Conservation (phyloP, 2,888 invertebrate species). For the Drosophila cognata region DNA sequence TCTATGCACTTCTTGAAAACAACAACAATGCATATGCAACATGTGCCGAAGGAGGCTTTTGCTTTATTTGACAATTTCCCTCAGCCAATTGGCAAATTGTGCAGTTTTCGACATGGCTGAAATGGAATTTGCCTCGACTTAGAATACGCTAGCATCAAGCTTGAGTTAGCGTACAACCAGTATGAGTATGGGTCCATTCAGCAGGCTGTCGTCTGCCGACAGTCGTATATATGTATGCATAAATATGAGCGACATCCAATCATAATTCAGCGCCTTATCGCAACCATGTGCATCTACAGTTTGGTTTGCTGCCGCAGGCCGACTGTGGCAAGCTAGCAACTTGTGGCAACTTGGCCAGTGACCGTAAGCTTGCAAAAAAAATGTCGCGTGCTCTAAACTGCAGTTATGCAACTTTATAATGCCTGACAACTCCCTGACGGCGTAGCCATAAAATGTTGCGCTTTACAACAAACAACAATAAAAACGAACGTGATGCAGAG, state of each 20-base stretch:
- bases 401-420: conserved; percentile 79
- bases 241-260: conserved; percentile 70
- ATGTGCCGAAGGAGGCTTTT: not conserved
- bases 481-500: conserved; percentile 22
- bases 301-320: conserved; percentile 45
- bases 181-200: conserved; percentile 10
- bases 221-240: conserved; percentile 40
- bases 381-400: conserved; percentile 80
- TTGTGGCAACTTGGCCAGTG: conserved; percentile 45
- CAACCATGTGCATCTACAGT: conserved; percentile 68
- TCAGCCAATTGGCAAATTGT: conserved; percentile 50
- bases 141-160: conserved; percentile 6
- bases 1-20: not conserved
- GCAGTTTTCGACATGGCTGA: conserved; percentile 13
- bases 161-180: conserved; percentile 5
- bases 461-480: conserved; percentile 63
- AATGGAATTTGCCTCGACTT: conserved; percentile 18
- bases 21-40: not conserved
- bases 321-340: conserved; percentile 27
- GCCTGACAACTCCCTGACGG: conserved; percentile 73
- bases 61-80: conserved; percentile 2
- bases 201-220: conserved; percentile 17
- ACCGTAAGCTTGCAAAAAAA: conserved; percentile 78
- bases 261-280: conserved; percentile 75
- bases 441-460: conserved; percentile 60